Base-by-base conservation (phyloP, 2,113 vertebrate species). In the Pterocles burchelli region DNA sequence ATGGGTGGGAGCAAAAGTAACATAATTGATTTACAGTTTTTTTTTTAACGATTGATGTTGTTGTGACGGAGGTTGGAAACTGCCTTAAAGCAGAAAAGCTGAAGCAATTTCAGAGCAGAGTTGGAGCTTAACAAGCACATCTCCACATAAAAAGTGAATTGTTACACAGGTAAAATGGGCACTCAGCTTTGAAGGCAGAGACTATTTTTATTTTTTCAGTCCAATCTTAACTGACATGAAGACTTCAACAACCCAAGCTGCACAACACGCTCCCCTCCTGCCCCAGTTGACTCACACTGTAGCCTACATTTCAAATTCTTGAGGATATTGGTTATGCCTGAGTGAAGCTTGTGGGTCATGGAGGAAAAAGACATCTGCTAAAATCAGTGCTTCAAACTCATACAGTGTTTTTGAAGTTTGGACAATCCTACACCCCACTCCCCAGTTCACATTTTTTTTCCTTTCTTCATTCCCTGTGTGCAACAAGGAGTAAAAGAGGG, bases 221-320 rank as follows among this genome's bases (percentile, higher is more conserved):
- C 0, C 26, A 88, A 89, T 95, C 36, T 78, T 85, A 75, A 70
- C 24, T 46, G 25, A 19, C 41, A 25, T 1, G 26, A 65, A 91
- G 31, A 88, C 17, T 66, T 82, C 45, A 43, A 45, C 19, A 7
- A 76, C 36, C 33, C 79, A 61, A 70, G 24, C 31, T 54, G 17
- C 21, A 61, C 25, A 82, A 25, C 11, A 21, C 7, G 10, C 25
- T 26, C 17, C 9, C 2, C 2, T 1, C 4, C 20, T 1, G 1
- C 24, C 19, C 14, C 33, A 33, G 6, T 1, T 94, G 67, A 72
- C 29, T 73, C 38, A 82, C 4, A 3, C 33, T 58, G 31, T 61
- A 46, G n/a, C 51, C 45, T 66, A 59, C 52, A 76, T 82, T 66
- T 73, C 20, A 88, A 22, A 19, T 63, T 76, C 21, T 22, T 61